phyloP scores from a whole-genome alignment of 2,888 invertebrate genomes.

The Cheiracanthium punctorium region DNA sequence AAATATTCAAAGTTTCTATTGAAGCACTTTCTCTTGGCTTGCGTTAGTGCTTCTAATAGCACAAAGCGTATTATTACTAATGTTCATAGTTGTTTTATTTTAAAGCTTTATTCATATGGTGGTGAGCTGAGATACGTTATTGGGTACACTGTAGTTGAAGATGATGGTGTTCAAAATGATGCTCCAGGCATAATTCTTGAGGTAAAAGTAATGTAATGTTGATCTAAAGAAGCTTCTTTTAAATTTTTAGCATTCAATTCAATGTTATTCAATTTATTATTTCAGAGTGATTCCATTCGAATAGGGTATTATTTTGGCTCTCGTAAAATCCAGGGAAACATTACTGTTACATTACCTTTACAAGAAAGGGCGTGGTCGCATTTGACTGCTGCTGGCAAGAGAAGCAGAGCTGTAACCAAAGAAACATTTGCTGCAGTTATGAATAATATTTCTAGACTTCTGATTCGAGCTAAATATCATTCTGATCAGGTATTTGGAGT shows the following conservation, averaged over 20 bases:
- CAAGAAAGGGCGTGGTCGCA: conserved; percentile 73
- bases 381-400: conserved; percentile 60
- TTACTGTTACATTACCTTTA: conserved; percentile 72
- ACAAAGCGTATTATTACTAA: not conserved
- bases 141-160: conserved; percentile 88
- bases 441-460: conserved; percentile 84
- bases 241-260: no score
- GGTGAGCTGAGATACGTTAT: conserved; percentile 83
- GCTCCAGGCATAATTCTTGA: conserved; percentile 91
- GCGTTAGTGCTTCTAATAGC: no score
- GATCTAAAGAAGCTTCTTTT: no score
- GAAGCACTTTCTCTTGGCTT: no score
- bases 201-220: conserved; percentile 77
- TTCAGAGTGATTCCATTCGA: conserved; percentile 65
- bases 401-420: conserved; percentile 76
- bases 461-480: conserved; percentile 93
- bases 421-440: conserved; percentile 88
- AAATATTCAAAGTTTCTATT: no score
- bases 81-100: not conserved
- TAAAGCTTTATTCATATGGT: conserved; percentile 86
- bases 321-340: conserved; percentile 70
- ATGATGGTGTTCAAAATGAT: conserved; percentile 86
- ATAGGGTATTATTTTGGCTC: conserved; percentile 72
- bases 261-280: not conserved
- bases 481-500: conserved; percentile 89